A percentile compares a stretch with the other conserved stretches of the same genome.
These are phyloP conservation scores for Octopus bimaculoides DNA, from an alignment of 1,140 invertebrate genomes.

Conservation along the genomic window DNA sequence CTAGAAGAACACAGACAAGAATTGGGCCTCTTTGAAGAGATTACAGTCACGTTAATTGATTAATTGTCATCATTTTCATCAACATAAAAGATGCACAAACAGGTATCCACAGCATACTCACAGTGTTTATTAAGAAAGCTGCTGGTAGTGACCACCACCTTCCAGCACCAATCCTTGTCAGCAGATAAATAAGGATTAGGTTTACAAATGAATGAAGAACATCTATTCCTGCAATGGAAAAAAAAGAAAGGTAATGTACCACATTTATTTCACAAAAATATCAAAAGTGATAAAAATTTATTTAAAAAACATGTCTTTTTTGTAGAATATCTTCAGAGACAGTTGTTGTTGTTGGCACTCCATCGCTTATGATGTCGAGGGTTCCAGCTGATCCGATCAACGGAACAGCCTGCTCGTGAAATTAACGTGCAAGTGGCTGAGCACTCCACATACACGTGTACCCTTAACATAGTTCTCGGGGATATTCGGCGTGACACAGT, in stretches of 20 bases:
- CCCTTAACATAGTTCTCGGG: too few species aligned
- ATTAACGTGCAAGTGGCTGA: too few species aligned
- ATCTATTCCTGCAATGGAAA: conserved; percentile 54
- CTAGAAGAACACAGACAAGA: not conserved
- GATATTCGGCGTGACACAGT: too few species aligned
- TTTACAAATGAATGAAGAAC: conserved; percentile 72
- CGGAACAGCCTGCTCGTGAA: too few species aligned
- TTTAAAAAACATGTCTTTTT: too few species aligned
- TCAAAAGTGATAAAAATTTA: too few species aligned
- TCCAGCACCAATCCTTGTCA: conserved; percentile 64
- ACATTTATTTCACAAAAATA: too few species aligned
- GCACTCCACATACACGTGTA: too few species aligned
- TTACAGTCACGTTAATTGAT: not conserved
- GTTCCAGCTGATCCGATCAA: too few species aligned
- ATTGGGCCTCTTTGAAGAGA: not conserved
- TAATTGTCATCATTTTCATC: not conserved
- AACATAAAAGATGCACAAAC: not conserved
- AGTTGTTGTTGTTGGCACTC: too few species aligned
- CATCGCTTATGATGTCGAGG: too few species aligned
- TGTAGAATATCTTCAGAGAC: too few species aligned
- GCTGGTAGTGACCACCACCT: conserved; percentile 65
- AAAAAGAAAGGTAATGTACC: not conserved
- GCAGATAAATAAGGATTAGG: conserved; percentile 68
- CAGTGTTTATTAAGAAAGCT: conserved; percentile 74
- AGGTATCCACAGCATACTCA: conserved; percentile 31